Percentiles rank a stretch among this genome's conserved stretches.
Conservation (phyloP, 2,113 vertebrate genomes). For the Ariopsis seemanni region DNA sequence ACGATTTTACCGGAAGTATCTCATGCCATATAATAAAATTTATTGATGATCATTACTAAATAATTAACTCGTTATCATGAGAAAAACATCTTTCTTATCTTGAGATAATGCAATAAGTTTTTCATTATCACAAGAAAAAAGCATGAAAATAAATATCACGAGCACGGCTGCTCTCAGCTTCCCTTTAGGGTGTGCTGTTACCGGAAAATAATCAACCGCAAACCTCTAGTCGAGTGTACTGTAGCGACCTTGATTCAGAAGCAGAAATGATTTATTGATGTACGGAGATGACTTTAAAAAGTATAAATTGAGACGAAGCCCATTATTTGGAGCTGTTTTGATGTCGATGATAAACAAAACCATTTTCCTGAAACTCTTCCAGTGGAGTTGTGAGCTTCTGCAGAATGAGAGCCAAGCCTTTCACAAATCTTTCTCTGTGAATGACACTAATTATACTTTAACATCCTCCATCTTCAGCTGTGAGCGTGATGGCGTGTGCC, state of each 20-base stretch:
- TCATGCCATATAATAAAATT: no score
- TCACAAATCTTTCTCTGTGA: constrained; percentile 35
- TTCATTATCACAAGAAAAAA: no score
- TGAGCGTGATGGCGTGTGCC: constrained; percentile 36
- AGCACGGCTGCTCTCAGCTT: no score
- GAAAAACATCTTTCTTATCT: no score
- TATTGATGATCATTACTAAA: no score
- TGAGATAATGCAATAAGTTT: no score
- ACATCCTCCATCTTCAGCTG: constrained; percentile 48
- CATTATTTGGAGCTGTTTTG: neutral
- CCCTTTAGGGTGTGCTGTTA: neutral
- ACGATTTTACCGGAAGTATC: no score
- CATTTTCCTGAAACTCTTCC: neutral
- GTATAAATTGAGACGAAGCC: neutral
- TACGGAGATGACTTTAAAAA: neutral
- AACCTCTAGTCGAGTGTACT: neutral
- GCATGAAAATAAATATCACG: no score
- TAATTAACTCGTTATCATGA: no score
- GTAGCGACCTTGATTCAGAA: neutral
- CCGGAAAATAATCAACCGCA: neutral
- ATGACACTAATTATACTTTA: constrained; percentile 42
- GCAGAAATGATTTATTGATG: neutral
- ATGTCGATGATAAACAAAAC: neutral
- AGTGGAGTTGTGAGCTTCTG: neutral
- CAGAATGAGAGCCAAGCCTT: neutral